Base-by-base conservation (phyloP, 2,888 invertebrate species). In the Rhabditophanes sp. region DNA sequence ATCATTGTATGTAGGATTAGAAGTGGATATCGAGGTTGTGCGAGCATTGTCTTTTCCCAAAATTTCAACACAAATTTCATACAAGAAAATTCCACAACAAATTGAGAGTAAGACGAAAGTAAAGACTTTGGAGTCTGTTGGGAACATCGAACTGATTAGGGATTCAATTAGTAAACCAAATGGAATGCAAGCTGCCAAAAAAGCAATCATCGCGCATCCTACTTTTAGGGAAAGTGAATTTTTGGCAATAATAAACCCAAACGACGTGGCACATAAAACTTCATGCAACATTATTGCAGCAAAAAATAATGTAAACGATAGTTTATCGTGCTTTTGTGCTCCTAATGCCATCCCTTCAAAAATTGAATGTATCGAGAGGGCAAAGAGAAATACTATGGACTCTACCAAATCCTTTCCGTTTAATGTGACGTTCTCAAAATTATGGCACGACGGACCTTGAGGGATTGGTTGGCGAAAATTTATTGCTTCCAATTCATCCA, bases 301-400 rank as follows among this genome's bases (percentile, higher is more conserved):
- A 16, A 56, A 35, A n/a, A 57, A 42, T 27, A 50, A 49, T 30
- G 48, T 34, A 32, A 57, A 57, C 12, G 46, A 47, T n/a, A 33
- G 30, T 8, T 26, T 25, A 14, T 49, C 47, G 9, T 38, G 42
- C 35, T 54, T 11, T 50, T 73, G 72, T 2, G 74, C 63, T 1
- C 74, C 74, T 30, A 75, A 67, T 3, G 74, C 73, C 11, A 75
- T 53, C 4, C 74, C 74, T 58, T 74, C 74, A 58, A 75, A 74
- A 3, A 74, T 47, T 0, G 74, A 73, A 54, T 74, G 74, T 2
- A 74, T 46, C 2, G 73, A 72, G 4, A 74, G 56, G 9, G 73
- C 73, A n/a, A 69, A 43, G 2, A 73, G 55, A 15, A 74, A 60
- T 15, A n/a, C n/a, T n/a, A n/a, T n/a, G n/a, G n/a, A n/a, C n/a